Conservation (phyloP, 1,140 invertebrate genomes). For the Medauroidea extradentata region DNA sequence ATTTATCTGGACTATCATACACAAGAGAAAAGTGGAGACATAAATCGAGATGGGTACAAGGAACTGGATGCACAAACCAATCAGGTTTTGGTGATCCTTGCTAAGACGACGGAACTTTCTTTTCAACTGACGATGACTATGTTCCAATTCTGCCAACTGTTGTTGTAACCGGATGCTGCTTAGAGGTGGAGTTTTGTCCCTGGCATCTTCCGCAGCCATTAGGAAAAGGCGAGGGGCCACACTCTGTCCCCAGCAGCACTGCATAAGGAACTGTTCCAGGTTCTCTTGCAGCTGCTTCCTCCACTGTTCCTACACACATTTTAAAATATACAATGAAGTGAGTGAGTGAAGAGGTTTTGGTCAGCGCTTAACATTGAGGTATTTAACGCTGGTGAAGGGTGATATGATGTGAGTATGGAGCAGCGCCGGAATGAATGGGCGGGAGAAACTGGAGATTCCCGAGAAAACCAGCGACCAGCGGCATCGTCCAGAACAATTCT, state of each 20-base stretch:
- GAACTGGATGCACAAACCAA: no score
- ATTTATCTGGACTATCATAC: no score
- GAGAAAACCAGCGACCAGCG: no score
- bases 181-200: conserved; percentile 14
- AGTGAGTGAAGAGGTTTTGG: no score
- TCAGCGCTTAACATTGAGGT: no score
- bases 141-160: conserved; percentile 22
- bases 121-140: conserved; percentile 25
- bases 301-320: conserved; percentile 21
- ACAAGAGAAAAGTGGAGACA: no score
- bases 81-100: conserved; percentile 43
- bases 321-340: conserved; percentile 22
- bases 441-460: no score
- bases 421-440: no score
- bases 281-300: conserved; percentile 11
- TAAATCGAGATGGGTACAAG: no score
- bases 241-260: conserved; percentile 20
- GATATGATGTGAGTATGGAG: no score
- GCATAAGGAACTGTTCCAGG: conserved; percentile 13
- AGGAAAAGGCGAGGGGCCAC: conserved; percentile 3
- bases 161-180: conserved; percentile 33
- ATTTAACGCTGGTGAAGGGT: no score
- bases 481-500: no score
- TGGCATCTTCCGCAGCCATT: not conserved
- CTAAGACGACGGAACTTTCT: conserved; percentile 41